phyloP scores from a whole-genome alignment of 2,113 vertebrate genomes.

The Pterophyllum scalare region DNA sequence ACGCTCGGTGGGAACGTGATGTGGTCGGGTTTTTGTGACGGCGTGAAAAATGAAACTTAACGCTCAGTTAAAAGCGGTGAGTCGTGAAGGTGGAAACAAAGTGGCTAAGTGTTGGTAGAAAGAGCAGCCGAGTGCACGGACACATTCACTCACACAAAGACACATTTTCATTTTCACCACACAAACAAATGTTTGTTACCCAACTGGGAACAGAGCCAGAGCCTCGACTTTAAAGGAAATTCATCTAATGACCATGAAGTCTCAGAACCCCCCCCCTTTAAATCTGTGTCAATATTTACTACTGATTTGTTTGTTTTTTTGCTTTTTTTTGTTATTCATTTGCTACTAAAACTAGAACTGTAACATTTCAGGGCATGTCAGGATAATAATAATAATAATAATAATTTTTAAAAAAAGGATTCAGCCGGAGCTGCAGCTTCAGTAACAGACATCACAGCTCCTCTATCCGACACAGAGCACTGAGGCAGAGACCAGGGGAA shows the following conservation, averaged over 20 bases:
- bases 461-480: no score
- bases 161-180: no score
- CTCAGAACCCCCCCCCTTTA: no score
- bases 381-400: no score
- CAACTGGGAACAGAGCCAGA: neutral
- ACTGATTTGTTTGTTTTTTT: rapidly evolving
- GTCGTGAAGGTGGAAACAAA: neutral
- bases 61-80: neutral
- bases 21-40: neutral
- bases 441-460: no score
- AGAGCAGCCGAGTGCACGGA: neutral
- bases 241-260: neutral
- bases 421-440: no score
- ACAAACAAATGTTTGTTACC: neutral
- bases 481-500: no score
- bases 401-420: no score
- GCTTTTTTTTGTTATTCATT: no score
- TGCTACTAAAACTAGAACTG: no score
- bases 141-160: neutral
- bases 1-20: neutral
- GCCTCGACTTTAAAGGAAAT: neutral
- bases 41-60: neutral
- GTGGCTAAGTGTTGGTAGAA: slow-evolving; percentile 37
- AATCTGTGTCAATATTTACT: rapidly evolving
- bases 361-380: no score